Conservation (phyloP, 1,140 invertebrate species). For the Nylanderia fulva region DNA sequence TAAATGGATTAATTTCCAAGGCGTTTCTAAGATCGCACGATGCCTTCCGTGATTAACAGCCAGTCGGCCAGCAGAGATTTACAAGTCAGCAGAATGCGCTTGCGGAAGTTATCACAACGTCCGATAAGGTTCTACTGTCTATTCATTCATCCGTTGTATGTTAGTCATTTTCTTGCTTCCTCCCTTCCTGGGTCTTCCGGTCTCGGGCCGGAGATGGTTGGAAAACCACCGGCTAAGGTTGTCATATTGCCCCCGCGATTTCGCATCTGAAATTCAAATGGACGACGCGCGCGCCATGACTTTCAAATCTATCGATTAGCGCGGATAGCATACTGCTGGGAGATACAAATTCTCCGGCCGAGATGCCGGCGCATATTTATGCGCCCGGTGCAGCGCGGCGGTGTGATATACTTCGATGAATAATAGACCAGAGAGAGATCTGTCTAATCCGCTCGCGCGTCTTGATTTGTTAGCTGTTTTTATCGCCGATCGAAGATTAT, state of each 20-base stretch:
- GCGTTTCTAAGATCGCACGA: not conserved
- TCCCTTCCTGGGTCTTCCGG: not conserved
- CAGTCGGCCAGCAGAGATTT: not conserved
- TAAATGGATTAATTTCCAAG: not conserved
- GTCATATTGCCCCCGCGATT: constrained; percentile 74
- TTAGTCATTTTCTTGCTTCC: constrained; percentile 41
- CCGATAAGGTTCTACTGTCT: constrained; percentile 18
- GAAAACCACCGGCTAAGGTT: constrained; percentile 68
- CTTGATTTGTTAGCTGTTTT: constrained; percentile 24
- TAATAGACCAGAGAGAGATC: constrained; percentile 26
- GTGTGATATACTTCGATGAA: constrained; percentile 45
- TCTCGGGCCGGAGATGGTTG: not conserved
- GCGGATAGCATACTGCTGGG: constrained; percentile 51
- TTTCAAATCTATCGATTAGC: constrained; percentile 77
- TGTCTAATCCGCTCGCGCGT: constrained; percentile 36
- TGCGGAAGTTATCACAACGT: constrained; percentile 27
- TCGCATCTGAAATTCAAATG: constrained; percentile 75
- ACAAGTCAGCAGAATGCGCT: constrained; percentile 7
- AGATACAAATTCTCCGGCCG: constrained; percentile 69
- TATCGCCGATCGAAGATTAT: not conserved
- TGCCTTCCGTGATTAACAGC: not conserved
- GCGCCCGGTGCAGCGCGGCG: constrained; percentile 46
- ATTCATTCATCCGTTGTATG: not conserved
- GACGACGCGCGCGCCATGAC: constrained; percentile 65
- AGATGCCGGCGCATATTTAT: constrained; percentile 68